Conservation (phyloP, 64 coral and sea anemone genomes). For the Porites australiensis region DNA sequence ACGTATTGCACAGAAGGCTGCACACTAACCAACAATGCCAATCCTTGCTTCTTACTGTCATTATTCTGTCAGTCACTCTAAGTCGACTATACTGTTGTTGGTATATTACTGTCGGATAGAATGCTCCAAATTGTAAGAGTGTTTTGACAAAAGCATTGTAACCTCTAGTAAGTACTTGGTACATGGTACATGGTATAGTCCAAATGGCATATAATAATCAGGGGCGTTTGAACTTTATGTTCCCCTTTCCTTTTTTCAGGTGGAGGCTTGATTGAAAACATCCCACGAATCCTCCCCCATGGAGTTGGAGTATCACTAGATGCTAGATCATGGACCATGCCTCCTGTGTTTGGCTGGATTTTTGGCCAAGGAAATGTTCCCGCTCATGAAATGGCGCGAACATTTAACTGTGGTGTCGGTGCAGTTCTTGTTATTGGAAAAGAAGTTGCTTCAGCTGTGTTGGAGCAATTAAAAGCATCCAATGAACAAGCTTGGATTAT, state of each 20-base stretch:
- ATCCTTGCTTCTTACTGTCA: too few species aligned
- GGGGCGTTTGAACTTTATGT: neutral
- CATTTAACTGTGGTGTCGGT: constrained; percentile 94
- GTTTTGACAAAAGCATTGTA: too few species aligned
- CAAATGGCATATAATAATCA: too few species aligned
- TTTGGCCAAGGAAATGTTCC: constrained; percentile 77
- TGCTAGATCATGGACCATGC: constrained; percentile 84
- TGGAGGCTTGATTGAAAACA: constrained; percentile 87
- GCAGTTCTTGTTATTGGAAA: constrained; percentile 70
- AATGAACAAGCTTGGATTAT: constrained; percentile 80
- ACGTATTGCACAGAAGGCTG: too few species aligned
- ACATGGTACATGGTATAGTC: too few species aligned
- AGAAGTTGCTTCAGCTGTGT: constrained; percentile 5
- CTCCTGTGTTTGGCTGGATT: constrained; percentile 88
- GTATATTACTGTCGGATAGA: too few species aligned
- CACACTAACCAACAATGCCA: too few species aligned
- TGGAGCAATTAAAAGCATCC: constrained; percentile 65
- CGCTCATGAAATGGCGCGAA: constrained; percentile 69
- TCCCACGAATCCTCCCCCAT: constrained; percentile 84
- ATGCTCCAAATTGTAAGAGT: too few species aligned
- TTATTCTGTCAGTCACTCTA: too few species aligned
- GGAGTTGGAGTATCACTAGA: constrained; percentile 68
- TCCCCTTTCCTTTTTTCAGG: constrained; percentile 49
- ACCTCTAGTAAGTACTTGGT: too few species aligned
- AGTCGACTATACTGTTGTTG: too few species aligned